A percentile compares a stretch with the other conserved stretches of the same genome.
Conservation (phyloP, 2,113 vertebrate genomes). For the Crotophaga sulcirostris region DNA sequence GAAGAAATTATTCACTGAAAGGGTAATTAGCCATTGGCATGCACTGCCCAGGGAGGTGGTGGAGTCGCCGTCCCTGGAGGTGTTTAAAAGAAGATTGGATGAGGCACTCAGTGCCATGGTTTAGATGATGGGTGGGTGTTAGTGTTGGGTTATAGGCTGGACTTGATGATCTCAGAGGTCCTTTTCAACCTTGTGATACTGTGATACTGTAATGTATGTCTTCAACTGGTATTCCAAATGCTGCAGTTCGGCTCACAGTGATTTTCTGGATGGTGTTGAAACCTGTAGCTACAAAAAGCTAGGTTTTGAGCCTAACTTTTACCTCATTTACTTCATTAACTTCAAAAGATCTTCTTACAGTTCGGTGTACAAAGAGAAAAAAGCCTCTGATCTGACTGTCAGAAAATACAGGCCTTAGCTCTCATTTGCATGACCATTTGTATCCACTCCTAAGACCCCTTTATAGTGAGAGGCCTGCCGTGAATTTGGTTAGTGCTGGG, state of each 20-base stretch:
- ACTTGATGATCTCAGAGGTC: no score
- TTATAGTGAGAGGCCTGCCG: neutral
- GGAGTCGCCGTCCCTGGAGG: no score
- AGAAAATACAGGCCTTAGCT: neutral
- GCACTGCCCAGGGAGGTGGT: no score
- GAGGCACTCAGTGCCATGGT: no score
- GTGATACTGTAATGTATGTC: no score
- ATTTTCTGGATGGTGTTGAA: slow-evolving; percentile 1
- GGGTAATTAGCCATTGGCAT: no score
- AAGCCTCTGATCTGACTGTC: neutral
- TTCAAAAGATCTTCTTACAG: neutral
- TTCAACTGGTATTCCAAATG: neutral
- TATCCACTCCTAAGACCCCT: neutral
- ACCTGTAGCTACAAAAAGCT: neutral
- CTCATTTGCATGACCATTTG: neutral
- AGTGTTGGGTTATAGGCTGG: no score
- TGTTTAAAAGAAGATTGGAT: no score
- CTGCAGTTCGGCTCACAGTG: neutral
- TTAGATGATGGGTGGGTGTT: no score
- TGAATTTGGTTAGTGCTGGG: neutral
- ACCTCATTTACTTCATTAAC: neutral
- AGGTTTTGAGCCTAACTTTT: accelerated
- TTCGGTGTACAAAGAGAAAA: neutral
- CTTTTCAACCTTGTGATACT: no score
- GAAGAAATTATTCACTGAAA: no score